phyloP scores from a whole-genome alignment of 2,888 invertebrate genomes.

The Microctonus brassicae region DNA sequence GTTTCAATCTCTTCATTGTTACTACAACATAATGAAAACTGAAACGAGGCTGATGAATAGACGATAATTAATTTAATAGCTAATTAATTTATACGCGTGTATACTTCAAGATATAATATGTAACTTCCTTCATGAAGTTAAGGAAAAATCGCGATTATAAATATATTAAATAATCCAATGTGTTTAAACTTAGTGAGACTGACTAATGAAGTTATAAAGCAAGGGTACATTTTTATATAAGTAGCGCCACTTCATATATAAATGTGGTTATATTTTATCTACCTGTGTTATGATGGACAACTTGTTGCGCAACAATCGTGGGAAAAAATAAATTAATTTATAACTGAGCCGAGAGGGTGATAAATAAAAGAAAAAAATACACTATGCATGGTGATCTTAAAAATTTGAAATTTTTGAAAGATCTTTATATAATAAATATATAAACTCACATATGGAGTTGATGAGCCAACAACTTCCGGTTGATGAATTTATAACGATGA shows the following conservation, averaged over 20 bases:
- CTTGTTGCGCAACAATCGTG: conserved; percentile 37
- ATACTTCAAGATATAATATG: too few species aligned
- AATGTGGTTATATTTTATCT: conserved; percentile 2
- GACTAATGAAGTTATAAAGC: conserved; percentile 11
- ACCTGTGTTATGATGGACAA: conserved; percentile 28
- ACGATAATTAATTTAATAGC: too few species aligned
- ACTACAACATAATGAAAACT: too few species aligned
- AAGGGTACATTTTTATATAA: conserved; percentile 26
- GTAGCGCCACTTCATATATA: conserved; percentile 11
- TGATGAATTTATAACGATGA: background rate
- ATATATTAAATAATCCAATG: too few species aligned
- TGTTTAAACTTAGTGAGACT: background rate
- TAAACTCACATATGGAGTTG: background rate
- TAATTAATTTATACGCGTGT: too few species aligned
- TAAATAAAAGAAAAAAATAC: background rate
- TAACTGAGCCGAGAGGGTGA: background rate
- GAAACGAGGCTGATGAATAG: too few species aligned
- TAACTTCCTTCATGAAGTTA: too few species aligned
- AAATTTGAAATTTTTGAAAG: background rate
- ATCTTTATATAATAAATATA: background rate
- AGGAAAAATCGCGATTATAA: too few species aligned
- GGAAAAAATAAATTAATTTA: conserved; percentile 24
- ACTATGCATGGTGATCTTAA: background rate
- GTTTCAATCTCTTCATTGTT: too few species aligned
- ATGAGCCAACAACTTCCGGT: background rate